phyloP scores from a whole-genome alignment of 2,797 vertebrate species.

The Acestrorhynchus altus region DNA sequence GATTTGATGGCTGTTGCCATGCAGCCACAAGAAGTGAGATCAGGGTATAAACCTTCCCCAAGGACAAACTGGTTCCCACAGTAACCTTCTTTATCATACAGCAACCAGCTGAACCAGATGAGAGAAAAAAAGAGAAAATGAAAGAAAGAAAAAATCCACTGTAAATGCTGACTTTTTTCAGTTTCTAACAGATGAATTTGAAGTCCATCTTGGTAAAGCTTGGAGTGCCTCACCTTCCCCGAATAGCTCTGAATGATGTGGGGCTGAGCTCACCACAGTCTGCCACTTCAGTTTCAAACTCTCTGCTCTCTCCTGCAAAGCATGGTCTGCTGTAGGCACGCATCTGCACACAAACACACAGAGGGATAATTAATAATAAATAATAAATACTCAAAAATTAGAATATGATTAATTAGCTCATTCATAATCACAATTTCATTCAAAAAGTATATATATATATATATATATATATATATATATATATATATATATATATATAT shows the following conservation, averaged over 20 bases:
- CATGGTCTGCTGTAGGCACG: constrained; percentile 79
- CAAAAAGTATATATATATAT: too few relatives aligned
- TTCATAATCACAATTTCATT: too few relatives aligned
- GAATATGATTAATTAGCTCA: background rate
- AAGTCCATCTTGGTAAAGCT: background rate
- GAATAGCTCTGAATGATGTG: constrained; percentile 85
- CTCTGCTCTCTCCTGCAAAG: constrained; percentile 79
- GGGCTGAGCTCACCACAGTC: constrained; percentile 76
- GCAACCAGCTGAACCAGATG: constrained; percentile 80
- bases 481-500: too few relatives aligned
- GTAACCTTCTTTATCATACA: constrained; percentile 77
- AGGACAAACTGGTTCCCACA: constrained; percentile 82
- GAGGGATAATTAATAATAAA: background rate
- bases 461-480: too few relatives aligned
- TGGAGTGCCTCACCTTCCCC: constrained; percentile 80
- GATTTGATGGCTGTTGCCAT: constrained; percentile 76
- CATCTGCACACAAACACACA: constrained; percentile 74
- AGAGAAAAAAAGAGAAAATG: background rate
- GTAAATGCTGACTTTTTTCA: background rate
- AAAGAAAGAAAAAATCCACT: background rate
- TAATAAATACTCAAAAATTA: background rate
- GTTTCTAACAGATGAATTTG: background rate
- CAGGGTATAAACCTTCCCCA: constrained; percentile 84
- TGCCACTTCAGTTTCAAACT: constrained; percentile 75
- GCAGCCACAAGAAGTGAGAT: constrained; percentile 84